A percentile compares a stretch with the other conserved stretches of the same genome.
Conservation (phyloP, 2,888 invertebrate genomes). For the Ectemnius continuus region DNA sequence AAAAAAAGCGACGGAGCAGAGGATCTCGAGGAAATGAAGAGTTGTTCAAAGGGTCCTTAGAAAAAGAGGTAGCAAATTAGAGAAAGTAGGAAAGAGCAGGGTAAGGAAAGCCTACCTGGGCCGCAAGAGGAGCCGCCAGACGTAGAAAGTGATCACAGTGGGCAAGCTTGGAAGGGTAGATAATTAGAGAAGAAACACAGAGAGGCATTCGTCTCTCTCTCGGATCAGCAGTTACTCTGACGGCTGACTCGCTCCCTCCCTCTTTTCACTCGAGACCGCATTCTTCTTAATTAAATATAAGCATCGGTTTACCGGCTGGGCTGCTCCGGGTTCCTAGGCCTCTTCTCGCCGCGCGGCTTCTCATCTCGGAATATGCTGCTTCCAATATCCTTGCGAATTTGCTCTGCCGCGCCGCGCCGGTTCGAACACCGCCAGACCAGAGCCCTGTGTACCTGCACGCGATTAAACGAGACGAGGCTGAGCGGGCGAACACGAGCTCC, state of each 20-base stretch:
- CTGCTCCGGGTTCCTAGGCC: conserved; percentile 51
- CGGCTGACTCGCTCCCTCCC: conserved; percentile 29
- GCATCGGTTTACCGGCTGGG: conserved; percentile 67
- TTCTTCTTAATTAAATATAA: conserved; percentile 75
- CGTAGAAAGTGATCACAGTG: conserved; percentile 59
- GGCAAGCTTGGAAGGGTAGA: conserved; percentile 61
- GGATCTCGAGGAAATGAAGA: too few relatives aligned
- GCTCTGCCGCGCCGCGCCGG: neutral
- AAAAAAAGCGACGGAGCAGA: too few relatives aligned
- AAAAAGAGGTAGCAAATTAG: neutral
- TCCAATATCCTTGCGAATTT: conserved; percentile 27
- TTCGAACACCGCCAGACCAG: too few relatives aligned
- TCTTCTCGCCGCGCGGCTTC: neutral
- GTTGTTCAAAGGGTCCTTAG: neutral
- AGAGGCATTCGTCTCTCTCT: conserved; percentile 38
- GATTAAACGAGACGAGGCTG: too few relatives aligned
- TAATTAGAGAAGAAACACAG: conserved; percentile 75
- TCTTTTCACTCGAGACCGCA: conserved; percentile 61
- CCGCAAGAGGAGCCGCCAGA: conserved; percentile 30
- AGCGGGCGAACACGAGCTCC: too few relatives aligned
- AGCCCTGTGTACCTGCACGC: too few relatives aligned
- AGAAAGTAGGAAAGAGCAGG: conserved; percentile 28
- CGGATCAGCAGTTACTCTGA: conserved; percentile 28
- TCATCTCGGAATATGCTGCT: conserved; percentile 13
- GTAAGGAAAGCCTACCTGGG: neutral